phyloP scores from a whole-genome alignment of 1,140 invertebrate genomes.

The Diuraphis noxia region DNA sequence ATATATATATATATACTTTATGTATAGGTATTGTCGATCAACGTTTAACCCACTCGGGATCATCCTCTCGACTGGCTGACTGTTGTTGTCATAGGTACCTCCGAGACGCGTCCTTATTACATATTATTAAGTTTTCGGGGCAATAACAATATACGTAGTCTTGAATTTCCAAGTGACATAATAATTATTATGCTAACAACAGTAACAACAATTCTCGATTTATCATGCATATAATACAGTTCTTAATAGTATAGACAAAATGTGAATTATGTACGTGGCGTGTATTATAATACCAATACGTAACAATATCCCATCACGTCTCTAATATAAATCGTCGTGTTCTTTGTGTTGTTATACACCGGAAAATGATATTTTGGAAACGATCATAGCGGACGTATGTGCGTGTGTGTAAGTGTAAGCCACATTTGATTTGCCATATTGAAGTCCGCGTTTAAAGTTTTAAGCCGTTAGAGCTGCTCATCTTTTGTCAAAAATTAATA shows the following conservation, averaged over 20 bases:
- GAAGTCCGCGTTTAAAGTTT: no score
- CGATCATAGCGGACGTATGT: not conserved
- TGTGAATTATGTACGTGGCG: not conserved
- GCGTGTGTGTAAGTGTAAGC: no score
- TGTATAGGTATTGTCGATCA: not conserved
- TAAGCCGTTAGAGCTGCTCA: no score
- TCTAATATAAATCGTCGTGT: not conserved
- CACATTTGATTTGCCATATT: no score
- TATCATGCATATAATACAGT: not conserved
- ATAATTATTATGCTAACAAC: slow-evolving; percentile 8
- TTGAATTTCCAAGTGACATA: slow-evolving; percentile 1
- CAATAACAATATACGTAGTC: slow-evolving; percentile 3
- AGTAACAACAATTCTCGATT: not conserved
- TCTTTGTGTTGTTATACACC: not conserved
- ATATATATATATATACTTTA: not conserved
- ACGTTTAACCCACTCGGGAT: slow-evolving; percentile 16
- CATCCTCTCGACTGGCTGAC: not conserved
- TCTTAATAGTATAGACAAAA: slow-evolving; percentile 9
- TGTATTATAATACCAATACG: no score
- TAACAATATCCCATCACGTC: not conserved
- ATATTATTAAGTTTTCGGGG: not conserved
- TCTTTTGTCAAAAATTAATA: no score
- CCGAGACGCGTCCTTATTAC: not conserved
- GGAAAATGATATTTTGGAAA: not conserved
- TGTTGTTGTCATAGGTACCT: not conserved